Evolutionary conservation across 2,888 invertebrate genomes (phyloP).

Genomic region (Ommatoiulus sabulosus): DNA sequence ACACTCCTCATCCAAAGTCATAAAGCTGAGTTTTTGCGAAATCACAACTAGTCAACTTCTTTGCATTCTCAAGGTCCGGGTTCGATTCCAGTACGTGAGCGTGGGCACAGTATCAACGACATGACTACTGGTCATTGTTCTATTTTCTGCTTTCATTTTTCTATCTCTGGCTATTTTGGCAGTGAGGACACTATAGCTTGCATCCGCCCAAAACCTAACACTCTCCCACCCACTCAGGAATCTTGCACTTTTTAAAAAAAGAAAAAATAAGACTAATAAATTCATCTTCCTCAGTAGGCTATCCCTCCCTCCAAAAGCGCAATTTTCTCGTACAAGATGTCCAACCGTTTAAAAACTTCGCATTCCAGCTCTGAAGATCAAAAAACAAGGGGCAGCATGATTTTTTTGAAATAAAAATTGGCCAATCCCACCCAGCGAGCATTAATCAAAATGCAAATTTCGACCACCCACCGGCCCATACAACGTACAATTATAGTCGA

Average conservation of each 20-base stretch:
- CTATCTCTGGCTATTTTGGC: too few relatives aligned
- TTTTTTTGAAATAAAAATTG: not conserved
- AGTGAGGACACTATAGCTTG: too few relatives aligned
- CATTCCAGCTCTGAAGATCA: not conserved
- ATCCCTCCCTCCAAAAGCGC: not conserved
- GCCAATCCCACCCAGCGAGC: not conserved
- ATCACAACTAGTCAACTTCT: too few relatives aligned
- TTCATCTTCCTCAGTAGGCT: conserved; percentile 14
- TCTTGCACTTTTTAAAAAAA: not conserved
- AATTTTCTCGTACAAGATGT: not conserved
- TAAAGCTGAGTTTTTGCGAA: too few relatives aligned
- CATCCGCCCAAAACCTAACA: not conserved
- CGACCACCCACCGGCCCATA: conserved; percentile 12
- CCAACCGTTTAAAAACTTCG: conserved; percentile 25
- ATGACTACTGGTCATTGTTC: too few relatives aligned
- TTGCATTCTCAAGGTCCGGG: too few relatives aligned
- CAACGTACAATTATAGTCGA: not conserved
- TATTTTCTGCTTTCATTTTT: too few relatives aligned
- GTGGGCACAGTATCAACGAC: too few relatives aligned
- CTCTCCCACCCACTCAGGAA: not conserved
- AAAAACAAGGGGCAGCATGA: not conserved
- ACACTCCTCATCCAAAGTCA: too few relatives aligned
- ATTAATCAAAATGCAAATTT: conserved; percentile 25
- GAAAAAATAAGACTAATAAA: not conserved
- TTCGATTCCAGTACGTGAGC: too few relatives aligned